These are phyloP conservation scores for Melieria crassipennis DNA, from an alignment of 2,888 invertebrate genomes.

Conservation along the genomic window DNA sequence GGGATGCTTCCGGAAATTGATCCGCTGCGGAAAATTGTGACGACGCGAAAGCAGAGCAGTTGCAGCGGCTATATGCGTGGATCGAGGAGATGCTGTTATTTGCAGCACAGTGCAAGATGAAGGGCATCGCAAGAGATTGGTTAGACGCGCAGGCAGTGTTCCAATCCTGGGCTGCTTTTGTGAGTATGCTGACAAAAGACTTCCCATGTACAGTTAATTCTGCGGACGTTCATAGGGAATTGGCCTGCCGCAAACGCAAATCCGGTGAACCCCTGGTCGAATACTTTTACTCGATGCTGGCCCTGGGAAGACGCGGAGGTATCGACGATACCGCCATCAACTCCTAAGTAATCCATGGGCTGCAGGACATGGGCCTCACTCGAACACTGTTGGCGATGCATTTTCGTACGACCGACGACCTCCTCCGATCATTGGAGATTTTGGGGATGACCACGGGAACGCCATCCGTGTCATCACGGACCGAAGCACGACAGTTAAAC, in stretches of 20 bases:
- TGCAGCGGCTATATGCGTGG: background rate
- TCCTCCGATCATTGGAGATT: background rate
- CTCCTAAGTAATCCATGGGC: background rate
- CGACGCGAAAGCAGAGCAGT: background rate
- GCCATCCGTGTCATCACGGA: too few species aligned
- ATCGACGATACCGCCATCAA: background rate
- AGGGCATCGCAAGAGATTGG: background rate
- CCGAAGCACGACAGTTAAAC: too few species aligned
- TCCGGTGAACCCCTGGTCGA: background rate
- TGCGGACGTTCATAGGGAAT: background rate
- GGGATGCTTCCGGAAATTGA: background rate
- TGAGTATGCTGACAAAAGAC: background rate
- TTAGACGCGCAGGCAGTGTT: background rate
- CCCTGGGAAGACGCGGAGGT: background rate
- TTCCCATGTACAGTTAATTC: constrained; percentile 1
- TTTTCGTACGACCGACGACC: background rate
- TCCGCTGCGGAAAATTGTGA: background rate
- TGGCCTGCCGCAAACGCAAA: background rate
- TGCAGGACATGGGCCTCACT: background rate
- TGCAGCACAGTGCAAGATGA: background rate
- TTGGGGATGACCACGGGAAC: background rate
- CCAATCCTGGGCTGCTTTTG: constrained; percentile 1
- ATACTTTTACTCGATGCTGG: background rate
- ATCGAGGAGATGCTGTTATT: background rate
- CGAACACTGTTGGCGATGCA: background rate